A percentile compares a stretch with the other conserved stretches of the same genome.
Conservation (phyloP, 1,140 invertebrate genomes). For the Zaprionus gabonicus region DNA sequence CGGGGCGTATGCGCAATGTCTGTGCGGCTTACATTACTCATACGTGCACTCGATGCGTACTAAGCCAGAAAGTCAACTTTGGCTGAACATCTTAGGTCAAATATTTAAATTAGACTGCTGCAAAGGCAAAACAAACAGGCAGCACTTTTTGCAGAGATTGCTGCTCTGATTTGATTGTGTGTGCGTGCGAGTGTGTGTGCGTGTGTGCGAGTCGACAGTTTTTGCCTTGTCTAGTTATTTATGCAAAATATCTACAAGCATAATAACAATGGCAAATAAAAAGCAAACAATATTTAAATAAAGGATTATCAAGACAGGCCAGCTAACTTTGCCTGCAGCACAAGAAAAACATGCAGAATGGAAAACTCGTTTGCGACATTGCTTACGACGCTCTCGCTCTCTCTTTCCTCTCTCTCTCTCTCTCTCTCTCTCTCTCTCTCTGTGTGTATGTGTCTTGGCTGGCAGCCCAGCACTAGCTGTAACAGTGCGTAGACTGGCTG, state of each 20-base stretch:
- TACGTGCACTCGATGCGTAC: constrained; percentile 11
- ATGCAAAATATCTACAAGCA: constrained; percentile 73
- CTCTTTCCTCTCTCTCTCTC: background rate
- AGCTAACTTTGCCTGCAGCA: constrained; percentile 46
- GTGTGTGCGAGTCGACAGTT: constrained; percentile 30
- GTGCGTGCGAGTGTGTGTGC: constrained; percentile 9
- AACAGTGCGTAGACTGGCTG: constrained; percentile 72
- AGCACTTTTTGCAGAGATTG: constrained; percentile 46
- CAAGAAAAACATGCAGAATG: constrained; percentile 53
- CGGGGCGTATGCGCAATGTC: constrained; percentile 44
- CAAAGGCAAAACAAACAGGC: constrained; percentile 27
- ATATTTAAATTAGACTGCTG: constrained; percentile 44
- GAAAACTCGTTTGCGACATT: constrained; percentile 22
- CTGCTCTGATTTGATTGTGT: constrained; percentile 57
- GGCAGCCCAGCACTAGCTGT: constrained; percentile 5
- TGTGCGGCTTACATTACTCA: constrained; percentile 29
- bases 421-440: background rate
- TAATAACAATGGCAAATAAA: constrained; percentile 74
- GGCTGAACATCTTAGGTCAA: constrained; percentile 18
- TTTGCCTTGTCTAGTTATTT: constrained; percentile 70
- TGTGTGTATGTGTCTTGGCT: constrained; percentile 6
- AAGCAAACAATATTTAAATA: constrained; percentile 77
- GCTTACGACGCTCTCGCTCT: constrained; percentile 12
- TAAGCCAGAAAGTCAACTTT: constrained; percentile 51
- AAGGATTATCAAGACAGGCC: constrained; percentile 68